Conservation (phyloP, 2,113 vertebrate genomes). For the Martes martes region DNA sequence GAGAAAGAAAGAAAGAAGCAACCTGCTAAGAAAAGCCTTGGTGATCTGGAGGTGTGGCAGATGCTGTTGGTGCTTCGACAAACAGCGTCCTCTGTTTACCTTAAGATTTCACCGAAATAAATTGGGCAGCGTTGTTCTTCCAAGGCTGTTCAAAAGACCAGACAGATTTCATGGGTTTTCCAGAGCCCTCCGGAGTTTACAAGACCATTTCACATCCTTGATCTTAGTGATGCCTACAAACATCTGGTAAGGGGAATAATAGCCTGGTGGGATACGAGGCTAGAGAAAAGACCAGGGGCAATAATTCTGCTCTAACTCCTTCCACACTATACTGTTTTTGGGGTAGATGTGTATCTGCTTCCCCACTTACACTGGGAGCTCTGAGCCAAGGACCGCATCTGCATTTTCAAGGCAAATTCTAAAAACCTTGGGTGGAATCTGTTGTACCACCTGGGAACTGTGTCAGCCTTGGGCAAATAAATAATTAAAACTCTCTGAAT, state of each 20-base stretch:
- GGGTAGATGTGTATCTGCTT: rapidly evolving
- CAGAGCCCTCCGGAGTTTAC: background rate
- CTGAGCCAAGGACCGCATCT: background rate
- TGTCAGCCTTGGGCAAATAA: background rate
- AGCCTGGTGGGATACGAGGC: background rate
- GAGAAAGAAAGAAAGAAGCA: background rate
- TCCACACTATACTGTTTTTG: rapidly evolving
- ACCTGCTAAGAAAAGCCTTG: rapidly evolving
- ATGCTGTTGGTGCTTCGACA: rapidly evolving
- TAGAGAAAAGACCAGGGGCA: background rate
- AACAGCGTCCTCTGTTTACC: background rate
- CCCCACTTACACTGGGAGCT: background rate
- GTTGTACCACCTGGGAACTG: background rate
- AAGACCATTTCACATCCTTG: background rate
- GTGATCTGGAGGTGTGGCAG: rapidly evolving
- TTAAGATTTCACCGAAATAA: background rate
- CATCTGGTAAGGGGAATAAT: too few relatives aligned
- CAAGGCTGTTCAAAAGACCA: background rate
- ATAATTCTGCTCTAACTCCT: too few relatives aligned
- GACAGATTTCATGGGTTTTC: background rate
- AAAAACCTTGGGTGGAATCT: background rate
- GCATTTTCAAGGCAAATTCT: background rate
- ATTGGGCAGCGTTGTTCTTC: background rate
- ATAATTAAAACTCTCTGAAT: background rate
- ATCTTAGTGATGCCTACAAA: background rate